Evolutionary conservation across 2,113 vertebrate genomes (phyloP), one percentile per base, ranked within the genome.

Genomic region (Neotoma lepida): DNA sequence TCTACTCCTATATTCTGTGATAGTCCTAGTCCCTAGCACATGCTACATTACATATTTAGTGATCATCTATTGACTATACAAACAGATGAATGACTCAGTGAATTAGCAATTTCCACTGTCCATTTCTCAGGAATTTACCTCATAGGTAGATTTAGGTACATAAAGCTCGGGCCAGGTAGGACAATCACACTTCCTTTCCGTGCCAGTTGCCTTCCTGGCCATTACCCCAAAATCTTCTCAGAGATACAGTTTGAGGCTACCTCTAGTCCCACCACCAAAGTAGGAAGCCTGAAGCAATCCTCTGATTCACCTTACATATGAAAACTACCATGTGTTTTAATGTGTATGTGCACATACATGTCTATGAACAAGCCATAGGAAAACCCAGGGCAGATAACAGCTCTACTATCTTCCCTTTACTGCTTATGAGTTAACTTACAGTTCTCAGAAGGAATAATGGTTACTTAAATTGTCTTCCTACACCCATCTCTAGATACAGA

Each of bases 51-150:
- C n/a, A 66, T 61, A 71, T 22, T 82, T 70, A 82, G 46, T 28
- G 26, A 74, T 41, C 56, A 76, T 82, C 89, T 88, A 18, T 74
- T 89, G 66, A 96, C 46, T 66, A 73, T 74, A 76, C 44, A 20
- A 90, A 91, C 44, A 96, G 80, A 63, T 86, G 15, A 95, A 68
- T 49, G 35, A 15, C 1, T 77, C 26, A 30, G 54, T 76, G 7
- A 70, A 20, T 22, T 81, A 15, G 33, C 6, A 56, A 24, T 66
- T 51, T 1, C 33, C 10, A 14, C 18, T 49, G 8, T 46, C 58
- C 30, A 44, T 85, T 44, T 86, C 49, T 66, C 24, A 80, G 3
- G 35, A 76, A 87, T 81, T 87, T 77, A 41, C 20, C 46, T 87
- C 49, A 58, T 6, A 2, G 56, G 44, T 86, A 30, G 46, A 82